Percentiles rank a stretch among this genome's conserved stretches.
Evolutionary conservation across 2,797 vertebrate genomes (phyloP).

Genomic region (Sebastes itinus): DNA sequence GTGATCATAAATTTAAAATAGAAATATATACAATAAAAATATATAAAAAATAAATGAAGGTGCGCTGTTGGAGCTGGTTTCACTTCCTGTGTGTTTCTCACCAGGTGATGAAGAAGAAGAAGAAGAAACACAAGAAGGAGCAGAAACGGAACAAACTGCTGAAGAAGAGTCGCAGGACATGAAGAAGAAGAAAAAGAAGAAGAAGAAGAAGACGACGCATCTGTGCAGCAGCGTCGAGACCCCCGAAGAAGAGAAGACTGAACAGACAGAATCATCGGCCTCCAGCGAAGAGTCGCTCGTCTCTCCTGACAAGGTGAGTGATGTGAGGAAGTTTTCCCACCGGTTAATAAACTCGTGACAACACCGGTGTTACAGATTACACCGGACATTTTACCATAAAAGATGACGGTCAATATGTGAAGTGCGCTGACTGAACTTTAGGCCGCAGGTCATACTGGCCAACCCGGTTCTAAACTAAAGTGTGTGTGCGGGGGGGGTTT

Average conservation of each 20-base stretch:
- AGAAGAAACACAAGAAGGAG: background rate
- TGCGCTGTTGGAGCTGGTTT: background rate
- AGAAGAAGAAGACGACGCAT: background rate
- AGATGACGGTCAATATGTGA: no score
- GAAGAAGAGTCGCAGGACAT: constrained; percentile 33
- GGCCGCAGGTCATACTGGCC: no score
- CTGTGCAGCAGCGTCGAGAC: constrained; percentile 3
- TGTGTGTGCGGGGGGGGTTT: no score
- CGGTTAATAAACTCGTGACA: no score
- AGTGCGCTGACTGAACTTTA: no score
- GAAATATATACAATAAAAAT: no score
- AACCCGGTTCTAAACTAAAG: no score
- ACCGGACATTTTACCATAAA: no score
- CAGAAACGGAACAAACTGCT: background rate
- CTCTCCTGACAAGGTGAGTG: constrained; percentile 60
- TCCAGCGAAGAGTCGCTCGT: constrained; percentile 66
- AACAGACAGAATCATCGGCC: constrained; percentile 44
- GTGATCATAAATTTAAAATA: no score
- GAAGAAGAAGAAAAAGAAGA: background rate
- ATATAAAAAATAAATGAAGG: no score
- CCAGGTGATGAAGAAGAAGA: constrained; percentile 23
- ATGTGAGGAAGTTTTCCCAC: no score
- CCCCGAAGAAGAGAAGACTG: background rate
- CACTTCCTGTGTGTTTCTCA: background rate
- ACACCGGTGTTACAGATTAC: no score